Evolutionary conservation across 2,113 vertebrate genomes (phyloP).

Genomic region (Oreamnos americanus): DNA sequence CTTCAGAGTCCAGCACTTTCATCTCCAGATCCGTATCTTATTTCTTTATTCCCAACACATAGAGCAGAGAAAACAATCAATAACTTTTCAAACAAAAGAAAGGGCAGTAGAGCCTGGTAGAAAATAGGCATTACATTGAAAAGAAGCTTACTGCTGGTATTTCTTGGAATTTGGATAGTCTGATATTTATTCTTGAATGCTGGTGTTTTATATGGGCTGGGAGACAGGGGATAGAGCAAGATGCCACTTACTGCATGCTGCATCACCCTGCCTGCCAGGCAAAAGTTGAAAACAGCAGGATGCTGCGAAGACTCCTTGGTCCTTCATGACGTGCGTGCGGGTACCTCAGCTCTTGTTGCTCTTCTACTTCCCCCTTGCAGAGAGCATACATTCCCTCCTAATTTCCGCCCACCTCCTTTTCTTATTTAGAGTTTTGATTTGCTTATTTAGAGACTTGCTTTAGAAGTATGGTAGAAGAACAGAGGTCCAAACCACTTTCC

Average conservation of each 20-base stretch:
- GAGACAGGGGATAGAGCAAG: background rate
- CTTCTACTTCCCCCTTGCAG: background rate
- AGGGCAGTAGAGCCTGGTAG: background rate
- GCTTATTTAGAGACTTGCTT: background rate
- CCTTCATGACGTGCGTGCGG: background rate
- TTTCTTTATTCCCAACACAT: background rate
- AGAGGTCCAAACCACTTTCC: background rate
- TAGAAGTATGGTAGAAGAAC: background rate
- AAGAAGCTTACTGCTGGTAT: background rate
- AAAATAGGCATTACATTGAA: background rate
- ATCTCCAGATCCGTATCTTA: background rate
- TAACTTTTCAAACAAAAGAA: conserved; percentile 10
- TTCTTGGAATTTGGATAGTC: background rate
- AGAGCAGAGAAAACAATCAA: background rate
- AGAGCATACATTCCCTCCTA: background rate
- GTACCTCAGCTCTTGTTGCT: background rate
- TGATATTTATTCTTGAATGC: background rate
- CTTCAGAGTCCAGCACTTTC: background rate
- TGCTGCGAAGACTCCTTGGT: background rate
- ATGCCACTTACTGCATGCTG: background rate
- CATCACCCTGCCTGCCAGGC: background rate
- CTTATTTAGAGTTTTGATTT: background rate
- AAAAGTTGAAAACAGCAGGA: background rate
- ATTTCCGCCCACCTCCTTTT: background rate
- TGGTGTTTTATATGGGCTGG: background rate